These are phyloP conservation scores for Zaprionus gabonicus DNA, from an alignment of 1,140 invertebrate genomes.

Conservation along the genomic window DNA sequence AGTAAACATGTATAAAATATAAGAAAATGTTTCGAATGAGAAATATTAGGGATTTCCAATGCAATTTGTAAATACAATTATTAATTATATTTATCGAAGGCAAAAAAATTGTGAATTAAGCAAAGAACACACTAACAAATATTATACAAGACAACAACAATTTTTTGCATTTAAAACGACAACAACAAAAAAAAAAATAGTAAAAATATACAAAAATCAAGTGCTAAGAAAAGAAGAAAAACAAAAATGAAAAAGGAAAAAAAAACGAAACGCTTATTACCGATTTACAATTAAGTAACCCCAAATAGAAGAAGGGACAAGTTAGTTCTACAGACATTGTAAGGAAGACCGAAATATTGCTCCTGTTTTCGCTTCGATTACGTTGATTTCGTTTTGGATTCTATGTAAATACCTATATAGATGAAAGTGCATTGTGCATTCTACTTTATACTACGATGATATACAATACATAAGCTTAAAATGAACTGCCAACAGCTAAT, in stretches of 20 bases:
- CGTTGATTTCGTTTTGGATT: constrained; percentile 12
- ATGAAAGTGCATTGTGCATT: constrained; percentile 35
- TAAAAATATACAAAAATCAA: constrained; percentile 70
- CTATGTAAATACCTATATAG: constrained; percentile 36
- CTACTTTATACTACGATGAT: constrained; percentile 22
- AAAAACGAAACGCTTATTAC: constrained; percentile 79
- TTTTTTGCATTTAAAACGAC: constrained; percentile 75
- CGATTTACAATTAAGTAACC: constrained; percentile 67
- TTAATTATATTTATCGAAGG: constrained; percentile 18
- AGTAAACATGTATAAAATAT: constrained; percentile 32
- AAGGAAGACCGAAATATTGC: constrained; percentile 30
- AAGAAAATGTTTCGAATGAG: constrained; percentile 42
- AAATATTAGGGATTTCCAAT: constrained; percentile 49
- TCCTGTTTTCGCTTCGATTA: constrained; percentile 33
- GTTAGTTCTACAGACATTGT: constrained; percentile 52
- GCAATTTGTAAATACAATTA: constrained; percentile 68
- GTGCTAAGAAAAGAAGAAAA: constrained; percentile 35
- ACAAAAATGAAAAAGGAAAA: constrained; percentile 35
- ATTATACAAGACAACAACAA: constrained; percentile 65
- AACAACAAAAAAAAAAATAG: constrained; percentile 60
- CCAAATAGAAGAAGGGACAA: constrained; percentile 52
- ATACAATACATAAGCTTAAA: constrained; percentile 28
- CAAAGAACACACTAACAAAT: constrained; percentile 38
- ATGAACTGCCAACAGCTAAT: constrained; percentile 47
- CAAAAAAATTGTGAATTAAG: constrained; percentile 26